Base-by-base conservation (phyloP, 1,140 invertebrate genomes). In the Drosophila truncata region DNA sequence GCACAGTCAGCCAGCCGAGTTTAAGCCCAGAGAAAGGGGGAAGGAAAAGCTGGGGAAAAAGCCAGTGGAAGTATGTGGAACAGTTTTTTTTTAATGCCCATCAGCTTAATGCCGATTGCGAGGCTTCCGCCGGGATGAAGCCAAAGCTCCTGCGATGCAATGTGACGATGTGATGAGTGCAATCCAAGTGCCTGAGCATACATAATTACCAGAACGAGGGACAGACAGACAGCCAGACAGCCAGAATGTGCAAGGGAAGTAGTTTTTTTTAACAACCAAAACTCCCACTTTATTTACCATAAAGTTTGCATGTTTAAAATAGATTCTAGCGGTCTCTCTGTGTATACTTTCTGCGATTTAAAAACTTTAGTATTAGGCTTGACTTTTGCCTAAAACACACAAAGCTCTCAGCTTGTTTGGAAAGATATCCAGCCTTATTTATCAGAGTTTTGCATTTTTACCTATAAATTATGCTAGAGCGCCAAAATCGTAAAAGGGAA, bases 401-500 rank as follows among this genome's bases (percentile, higher is more conserved):
- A 16, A 29, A 11, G 25, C 13, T n/a, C 47, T n/a, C n/a, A n/a
- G n/a, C 14, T 25, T 14, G 20, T 16, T 47, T 49, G 25, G 5
- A n/a, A 49, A 13, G 47, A 18, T 29, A 50, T 13, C 1, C 5
- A 11, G 47, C 5, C n/a, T 31, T 49, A 18, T 49, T 29, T 29
- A 49, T 29, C 10, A 13, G 47, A 29, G 16, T 55, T 71, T 52
- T 57, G 16, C 67, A 57, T 57, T 79, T 58, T 75, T 59, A 37
- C n/a, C 42, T 31, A 54, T 54, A 35, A 23, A 23, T 35, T 54
- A 49, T 69, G 61, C 76, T 25, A 59, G 18, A 75, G 47, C 31
- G 41, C 52, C 18, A 47, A 59, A 59, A 52, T 54, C 77, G 54
- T 78, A 67, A 86, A 86, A 82, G 72, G 84, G 60, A 86, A 82